Conservation (phyloP, 2,797 vertebrate genomes). For the Sebastes diploproa region DNA sequence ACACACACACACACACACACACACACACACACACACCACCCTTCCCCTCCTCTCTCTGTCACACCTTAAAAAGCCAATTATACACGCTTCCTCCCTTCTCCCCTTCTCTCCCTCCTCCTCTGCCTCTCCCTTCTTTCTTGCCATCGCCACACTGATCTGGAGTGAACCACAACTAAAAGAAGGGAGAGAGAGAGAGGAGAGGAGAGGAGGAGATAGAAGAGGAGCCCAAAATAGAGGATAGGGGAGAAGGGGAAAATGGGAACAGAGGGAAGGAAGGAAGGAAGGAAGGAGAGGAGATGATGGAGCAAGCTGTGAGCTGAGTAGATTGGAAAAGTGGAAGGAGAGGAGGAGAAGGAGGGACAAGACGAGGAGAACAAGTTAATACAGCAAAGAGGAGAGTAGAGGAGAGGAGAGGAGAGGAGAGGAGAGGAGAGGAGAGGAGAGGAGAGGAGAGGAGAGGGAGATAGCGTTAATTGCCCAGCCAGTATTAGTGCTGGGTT, state of each 20-base stretch:
- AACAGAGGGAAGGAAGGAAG: conserved; percentile 21
- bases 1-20: conserved; percentile 7
- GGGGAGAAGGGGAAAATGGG: conserved; percentile 35
- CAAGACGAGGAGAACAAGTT: conserved; percentile 18
- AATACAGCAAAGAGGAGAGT: conserved; percentile 25
- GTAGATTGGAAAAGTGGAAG: conserved; percentile 19
- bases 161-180: conserved; percentile 58
- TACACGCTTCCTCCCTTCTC: conserved; percentile 72
- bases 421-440: conserved; percentile 33
- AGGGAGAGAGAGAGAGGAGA: neutral
- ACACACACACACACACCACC: conserved; percentile 36
- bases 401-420: conserved; percentile 27
- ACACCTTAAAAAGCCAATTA: conserved; percentile 87
- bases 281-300: conserved; percentile 31
- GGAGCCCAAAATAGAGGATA: conserved; percentile 52
- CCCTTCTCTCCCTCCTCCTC: conserved; percentile 53
- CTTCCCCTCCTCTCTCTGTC: conserved; percentile 72
- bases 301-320: conserved; percentile 20
- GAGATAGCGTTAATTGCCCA: conserved; percentile 71
- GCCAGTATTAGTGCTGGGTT: conserved; percentile 75
- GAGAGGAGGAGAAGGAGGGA: conserved; percentile 30
- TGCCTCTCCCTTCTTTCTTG: conserved; percentile 50
- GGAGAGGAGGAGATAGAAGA: conserved; percentile 16
- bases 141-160: conserved; percentile 64
- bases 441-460: conserved; percentile 28